Percentiles rank a stretch among this genome's conserved stretches.
Evolutionary conservation across 92 coral and sea anemone species (phyloP).

Genomic region (Desmophyllum pertusum): DNA sequence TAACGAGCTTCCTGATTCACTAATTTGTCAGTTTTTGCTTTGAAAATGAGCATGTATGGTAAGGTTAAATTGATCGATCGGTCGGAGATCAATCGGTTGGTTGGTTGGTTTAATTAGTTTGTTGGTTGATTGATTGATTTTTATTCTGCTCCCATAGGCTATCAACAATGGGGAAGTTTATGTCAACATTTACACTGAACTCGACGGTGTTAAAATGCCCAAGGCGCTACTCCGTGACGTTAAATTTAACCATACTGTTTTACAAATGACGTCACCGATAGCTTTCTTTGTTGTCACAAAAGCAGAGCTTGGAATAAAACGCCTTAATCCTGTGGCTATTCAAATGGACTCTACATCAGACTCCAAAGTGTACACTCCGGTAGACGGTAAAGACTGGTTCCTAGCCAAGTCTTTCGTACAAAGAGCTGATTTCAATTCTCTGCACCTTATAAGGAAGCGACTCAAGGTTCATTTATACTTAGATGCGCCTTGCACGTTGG

Average conservation of each 20-base stretch:
- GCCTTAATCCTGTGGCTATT: constrained; percentile 87
- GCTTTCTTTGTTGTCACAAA: constrained; percentile 81
- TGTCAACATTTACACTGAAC: constrained; percentile 84
- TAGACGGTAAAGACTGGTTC: constrained; percentile 93
- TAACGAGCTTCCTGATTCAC: too few relatives aligned
- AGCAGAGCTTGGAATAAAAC: constrained; percentile 74
- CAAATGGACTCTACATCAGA: constrained; percentile 81
- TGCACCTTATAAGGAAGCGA: constrained; percentile 88
- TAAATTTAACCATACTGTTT: constrained; percentile 80
- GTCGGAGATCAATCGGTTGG: background rate
- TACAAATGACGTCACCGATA: constrained; percentile 92
- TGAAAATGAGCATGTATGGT: too few relatives aligned
- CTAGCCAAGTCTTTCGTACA: constrained; percentile 94
- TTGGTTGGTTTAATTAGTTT: background rate
- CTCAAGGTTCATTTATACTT: constrained; percentile 82
- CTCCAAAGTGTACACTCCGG: constrained; percentile 81
- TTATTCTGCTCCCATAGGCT: constrained; percentile 65
- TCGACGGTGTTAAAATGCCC: constrained; percentile 77
- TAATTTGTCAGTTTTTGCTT: too few relatives aligned
- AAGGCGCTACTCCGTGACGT: constrained; percentile 61
- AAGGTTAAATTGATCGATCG: background rate
- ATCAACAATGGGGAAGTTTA: constrained; percentile 80
- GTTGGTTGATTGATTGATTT: background rate
- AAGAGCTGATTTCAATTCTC: constrained; percentile 88
- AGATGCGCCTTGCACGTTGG: constrained; percentile 90